A percentile compares a stretch with the other conserved stretches of the same genome.
Conservation (phyloP, 2,113 vertebrate species). For the Bubo blakistoni region DNA sequence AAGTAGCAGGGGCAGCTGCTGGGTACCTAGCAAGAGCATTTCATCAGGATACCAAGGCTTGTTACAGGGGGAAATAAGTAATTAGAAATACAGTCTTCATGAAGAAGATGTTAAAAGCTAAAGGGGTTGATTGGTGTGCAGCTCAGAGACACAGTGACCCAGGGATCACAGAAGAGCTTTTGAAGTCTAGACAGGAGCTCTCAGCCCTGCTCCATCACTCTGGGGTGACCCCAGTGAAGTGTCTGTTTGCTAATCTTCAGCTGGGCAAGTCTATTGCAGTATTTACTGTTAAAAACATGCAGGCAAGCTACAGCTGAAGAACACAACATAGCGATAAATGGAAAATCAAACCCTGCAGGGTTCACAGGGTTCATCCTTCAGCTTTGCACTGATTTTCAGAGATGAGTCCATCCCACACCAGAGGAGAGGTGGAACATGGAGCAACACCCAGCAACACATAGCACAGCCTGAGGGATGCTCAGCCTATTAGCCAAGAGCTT, state of each 20-base stretch:
- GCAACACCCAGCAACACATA: background rate
- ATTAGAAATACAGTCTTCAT: background rate
- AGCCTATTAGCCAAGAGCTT: background rate
- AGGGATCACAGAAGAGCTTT: background rate
- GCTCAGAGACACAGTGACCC: background rate
- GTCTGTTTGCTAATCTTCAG: background rate
- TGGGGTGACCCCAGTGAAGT: background rate
- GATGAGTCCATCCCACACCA: background rate
- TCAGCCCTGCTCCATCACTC: background rate
- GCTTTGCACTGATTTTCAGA: background rate
- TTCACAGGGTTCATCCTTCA: background rate
- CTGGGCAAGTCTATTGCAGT: background rate
- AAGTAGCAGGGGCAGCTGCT: background rate
- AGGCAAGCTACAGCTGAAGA: background rate
- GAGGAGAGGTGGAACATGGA: background rate
- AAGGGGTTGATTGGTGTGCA: background rate
- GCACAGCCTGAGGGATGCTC: background rate
- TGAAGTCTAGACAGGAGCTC: constrained; percentile 7
- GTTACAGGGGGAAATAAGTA: background rate
- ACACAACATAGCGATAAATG: background rate
- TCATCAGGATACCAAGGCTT: background rate
- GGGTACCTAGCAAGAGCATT: background rate
- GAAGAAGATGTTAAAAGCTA: background rate
- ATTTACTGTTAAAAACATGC: background rate
- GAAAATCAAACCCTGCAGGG: background rate